These are phyloP conservation scores for Maconellicoccus hirsutus DNA, from an alignment of 1,140 invertebrate species.

Conservation along the genomic window DNA sequence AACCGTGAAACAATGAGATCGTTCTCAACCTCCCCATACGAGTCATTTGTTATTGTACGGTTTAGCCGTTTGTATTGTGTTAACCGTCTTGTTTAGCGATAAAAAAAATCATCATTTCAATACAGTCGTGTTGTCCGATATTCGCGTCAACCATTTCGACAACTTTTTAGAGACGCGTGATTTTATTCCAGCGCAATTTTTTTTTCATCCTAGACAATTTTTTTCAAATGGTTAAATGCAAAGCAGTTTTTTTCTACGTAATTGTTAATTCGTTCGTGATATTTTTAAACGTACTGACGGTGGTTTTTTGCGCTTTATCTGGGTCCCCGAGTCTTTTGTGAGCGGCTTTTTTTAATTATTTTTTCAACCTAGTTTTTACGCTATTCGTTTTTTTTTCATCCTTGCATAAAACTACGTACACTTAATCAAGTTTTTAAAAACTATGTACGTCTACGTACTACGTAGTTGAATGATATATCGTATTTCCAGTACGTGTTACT, in stretches of 20 bases:
- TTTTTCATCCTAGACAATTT: neutral
- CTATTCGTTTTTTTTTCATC: neutral
- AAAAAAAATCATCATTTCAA: neutral
- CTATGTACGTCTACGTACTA: no score
- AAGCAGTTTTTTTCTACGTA: neutral
- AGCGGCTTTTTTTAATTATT: neutral
- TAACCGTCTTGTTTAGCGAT: neutral
- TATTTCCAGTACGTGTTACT: neutral
- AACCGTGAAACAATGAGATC: neutral
- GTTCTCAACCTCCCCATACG: conserved; percentile 2
- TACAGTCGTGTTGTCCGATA: neutral
- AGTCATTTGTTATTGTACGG: neutral
- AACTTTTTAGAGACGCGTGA: neutral
- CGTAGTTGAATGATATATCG: neutral
- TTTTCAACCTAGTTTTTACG: neutral
- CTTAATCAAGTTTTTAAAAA: neutral
- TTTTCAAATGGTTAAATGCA: neutral
- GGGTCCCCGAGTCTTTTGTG: neutral
- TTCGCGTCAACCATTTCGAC: neutral
- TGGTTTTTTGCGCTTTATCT: neutral
- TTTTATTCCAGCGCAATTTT: neutral
- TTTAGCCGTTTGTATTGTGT: neutral
- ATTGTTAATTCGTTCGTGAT: neutral
- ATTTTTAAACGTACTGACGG: neutral
- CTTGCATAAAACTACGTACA: neutral